A percentile compares a stretch with the other conserved stretches of the same genome.
These are phyloP conservation scores for Eueides isabella DNA, from an alignment of 1,140 invertebrate species.

Conservation along the genomic window DNA sequence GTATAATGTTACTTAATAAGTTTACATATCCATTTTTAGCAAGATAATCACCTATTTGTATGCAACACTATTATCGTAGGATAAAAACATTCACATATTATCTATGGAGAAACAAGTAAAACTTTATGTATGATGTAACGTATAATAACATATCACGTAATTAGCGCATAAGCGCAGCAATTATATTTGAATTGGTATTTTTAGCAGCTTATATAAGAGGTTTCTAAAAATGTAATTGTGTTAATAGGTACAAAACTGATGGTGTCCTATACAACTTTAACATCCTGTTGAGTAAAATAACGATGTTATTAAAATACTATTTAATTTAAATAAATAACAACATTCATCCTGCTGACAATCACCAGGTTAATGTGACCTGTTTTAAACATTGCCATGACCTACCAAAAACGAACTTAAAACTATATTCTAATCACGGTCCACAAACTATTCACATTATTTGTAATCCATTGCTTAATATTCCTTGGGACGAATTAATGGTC, in stretches of 20 bases:
- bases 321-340: no score
- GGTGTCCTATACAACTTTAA: not conserved
- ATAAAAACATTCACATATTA: conserved; percentile 26
- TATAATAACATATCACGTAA: conserved; percentile 34
- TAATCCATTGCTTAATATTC: conserved; percentile 19
- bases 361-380: not conserved
- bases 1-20: conserved; percentile 16
- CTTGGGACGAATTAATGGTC: conserved; percentile 18
- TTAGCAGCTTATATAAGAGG: conserved; percentile 22
- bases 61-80: conserved; percentile 25
- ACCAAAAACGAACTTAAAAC: conserved; percentile 7
- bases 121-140: conserved; percentile 36
- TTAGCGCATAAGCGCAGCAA: conserved; percentile 36
- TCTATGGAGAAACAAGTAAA: conserved; percentile 33
- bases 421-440: conserved; percentile 24
- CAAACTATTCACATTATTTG: conserved; percentile 8
- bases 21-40: conserved; percentile 6
- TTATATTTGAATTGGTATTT: conserved; percentile 31
- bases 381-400: conserved; percentile 1
- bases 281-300: not conserved
- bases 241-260: conserved; percentile 14
- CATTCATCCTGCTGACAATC: not conserved
- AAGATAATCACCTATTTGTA: conserved; percentile 30
- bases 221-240: conserved; percentile 27
- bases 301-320: no score